Evolutionary conservation across 2,797 vertebrate species (phyloP).

Genomic region (Aratinga solstitialis): DNA sequence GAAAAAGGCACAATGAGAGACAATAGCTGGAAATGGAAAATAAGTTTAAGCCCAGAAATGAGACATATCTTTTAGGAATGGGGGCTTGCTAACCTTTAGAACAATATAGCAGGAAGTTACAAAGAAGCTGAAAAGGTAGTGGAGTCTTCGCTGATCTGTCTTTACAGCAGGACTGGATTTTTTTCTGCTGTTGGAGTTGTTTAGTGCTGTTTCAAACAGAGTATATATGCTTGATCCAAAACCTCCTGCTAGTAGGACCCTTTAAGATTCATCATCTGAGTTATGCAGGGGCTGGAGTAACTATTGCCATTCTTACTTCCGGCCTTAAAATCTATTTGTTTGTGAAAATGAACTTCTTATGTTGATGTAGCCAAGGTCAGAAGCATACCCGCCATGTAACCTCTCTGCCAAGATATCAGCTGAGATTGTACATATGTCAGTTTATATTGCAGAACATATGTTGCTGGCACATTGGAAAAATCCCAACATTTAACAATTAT

Average conservation of each 20-base stretch:
- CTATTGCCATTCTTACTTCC: background rate
- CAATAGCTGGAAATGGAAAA: background rate
- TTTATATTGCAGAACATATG: background rate
- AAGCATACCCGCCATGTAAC: background rate
- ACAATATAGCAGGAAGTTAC: background rate
- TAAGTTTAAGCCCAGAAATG: background rate
- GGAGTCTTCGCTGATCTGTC: background rate
- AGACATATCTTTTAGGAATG: background rate
- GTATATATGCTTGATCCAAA: background rate
- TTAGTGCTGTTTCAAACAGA: background rate
- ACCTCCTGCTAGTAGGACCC: accelerated
- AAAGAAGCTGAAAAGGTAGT: background rate
- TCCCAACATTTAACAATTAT: background rate
- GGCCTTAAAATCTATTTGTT: background rate
- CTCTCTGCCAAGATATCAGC: background rate
- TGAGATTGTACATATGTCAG: background rate
- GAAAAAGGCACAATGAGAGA: background rate
- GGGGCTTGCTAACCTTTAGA: background rate
- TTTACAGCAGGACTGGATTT: background rate
- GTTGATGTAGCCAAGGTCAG: background rate
- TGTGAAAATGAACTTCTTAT: background rate
- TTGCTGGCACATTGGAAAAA: background rate
- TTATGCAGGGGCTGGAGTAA: background rate
- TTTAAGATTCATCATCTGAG: background rate
- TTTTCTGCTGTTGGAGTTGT: background rate